Percentiles rank a stretch among this genome's conserved stretches.
phyloP scores from a whole-genome alignment of 2,888 invertebrate species.

The Herminia tarsipennalis region DNA sequence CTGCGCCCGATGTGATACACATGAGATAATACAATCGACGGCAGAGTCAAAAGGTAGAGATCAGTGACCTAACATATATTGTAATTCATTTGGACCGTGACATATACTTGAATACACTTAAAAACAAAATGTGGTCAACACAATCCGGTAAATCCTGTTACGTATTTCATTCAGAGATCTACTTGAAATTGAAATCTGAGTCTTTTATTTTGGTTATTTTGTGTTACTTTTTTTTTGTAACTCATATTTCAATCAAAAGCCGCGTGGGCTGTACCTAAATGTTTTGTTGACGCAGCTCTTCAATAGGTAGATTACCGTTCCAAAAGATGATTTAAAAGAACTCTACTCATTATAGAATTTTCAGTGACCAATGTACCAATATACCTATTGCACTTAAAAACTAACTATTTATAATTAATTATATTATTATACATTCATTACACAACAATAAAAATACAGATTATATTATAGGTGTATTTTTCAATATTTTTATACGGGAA shows the following conservation, averaged over 20 bases:
- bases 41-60: constrained; percentile 37
- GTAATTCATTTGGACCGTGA: constrained; percentile 25
- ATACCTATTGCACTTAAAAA: background rate
- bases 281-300: background rate
- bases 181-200: no score
- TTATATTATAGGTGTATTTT: constrained; percentile 12
- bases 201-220: no score
- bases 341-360: background rate
- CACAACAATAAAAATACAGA: constrained; percentile 9
- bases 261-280: background rate
- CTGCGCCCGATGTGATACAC: constrained; percentile 2
- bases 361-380: background rate
- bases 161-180: no score
- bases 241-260: constrained; percentile 17
- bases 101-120: constrained; percentile 6
- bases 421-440: no score
- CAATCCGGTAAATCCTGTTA: background rate
- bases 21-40: constrained; percentile 5
- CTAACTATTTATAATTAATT: no score
- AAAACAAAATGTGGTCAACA: background rate
- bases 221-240: no score
- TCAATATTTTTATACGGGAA: constrained; percentile 13
- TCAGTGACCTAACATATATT: constrained; percentile 38
- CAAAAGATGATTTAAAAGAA: background rate
- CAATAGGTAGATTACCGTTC: no score